phyloP scores from a whole-genome alignment of 1,140 invertebrate genomes.

The Formica exsecta region DNA sequence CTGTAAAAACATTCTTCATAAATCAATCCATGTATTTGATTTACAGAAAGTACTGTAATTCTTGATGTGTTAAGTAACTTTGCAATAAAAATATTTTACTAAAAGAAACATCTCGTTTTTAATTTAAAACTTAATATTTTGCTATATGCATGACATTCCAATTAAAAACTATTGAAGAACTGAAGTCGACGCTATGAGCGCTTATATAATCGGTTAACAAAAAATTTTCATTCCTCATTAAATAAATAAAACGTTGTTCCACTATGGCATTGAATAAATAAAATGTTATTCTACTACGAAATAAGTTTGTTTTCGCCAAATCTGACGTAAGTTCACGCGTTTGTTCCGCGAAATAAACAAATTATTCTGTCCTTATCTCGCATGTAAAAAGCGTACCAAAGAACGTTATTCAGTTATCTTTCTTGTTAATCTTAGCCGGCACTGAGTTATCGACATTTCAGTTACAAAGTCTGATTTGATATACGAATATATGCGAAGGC shows the following conservation, averaged over 20 bases:
- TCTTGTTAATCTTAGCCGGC: constrained; percentile 15
- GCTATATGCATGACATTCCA: not conserved
- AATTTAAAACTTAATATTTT: not conserved
- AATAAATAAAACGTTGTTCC: not conserved
- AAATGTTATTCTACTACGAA: not conserved
- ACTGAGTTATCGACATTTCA: not conserved
- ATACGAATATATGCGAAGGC: not conserved
- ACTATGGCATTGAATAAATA: not conserved
- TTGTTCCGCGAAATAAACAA: constrained; percentile 21
- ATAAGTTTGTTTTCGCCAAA: not conserved
- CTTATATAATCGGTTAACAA: constrained; percentile 2
- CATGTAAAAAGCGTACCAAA: not conserved
- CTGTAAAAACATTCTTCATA: not conserved
- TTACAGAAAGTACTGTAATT: not conserved
- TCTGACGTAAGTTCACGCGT: not conserved
- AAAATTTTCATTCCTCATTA: not conserved
- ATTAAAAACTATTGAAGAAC: constrained; percentile 25
- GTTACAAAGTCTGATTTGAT: constrained; percentile 28
- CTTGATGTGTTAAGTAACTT: not conserved
- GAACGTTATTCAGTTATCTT: not conserved
- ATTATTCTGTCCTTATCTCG: constrained; percentile 26
- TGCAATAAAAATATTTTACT: not conserved
- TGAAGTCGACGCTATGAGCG: not conserved
- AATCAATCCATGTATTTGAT: not conserved
- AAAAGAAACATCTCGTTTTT: not conserved